Percentiles rank a stretch among this genome's conserved stretches.
phyloP scores from a whole-genome alignment of 1,140 invertebrate genomes.

The Bathynomus jamesi region DNA sequence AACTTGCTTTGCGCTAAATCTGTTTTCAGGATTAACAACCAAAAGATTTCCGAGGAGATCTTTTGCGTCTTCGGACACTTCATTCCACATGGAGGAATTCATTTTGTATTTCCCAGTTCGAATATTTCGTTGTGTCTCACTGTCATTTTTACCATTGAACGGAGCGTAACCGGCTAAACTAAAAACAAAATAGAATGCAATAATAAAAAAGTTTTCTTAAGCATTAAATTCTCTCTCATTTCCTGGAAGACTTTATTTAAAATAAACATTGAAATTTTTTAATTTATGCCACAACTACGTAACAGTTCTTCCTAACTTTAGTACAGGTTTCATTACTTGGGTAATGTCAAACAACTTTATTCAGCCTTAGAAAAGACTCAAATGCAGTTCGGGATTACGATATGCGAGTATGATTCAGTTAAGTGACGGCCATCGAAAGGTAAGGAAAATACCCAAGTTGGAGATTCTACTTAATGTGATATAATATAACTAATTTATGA shows the following conservation, averaged over 20 bases:
- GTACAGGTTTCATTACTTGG: background rate
- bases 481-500: too few relatives aligned
- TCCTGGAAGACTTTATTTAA: too few relatives aligned
- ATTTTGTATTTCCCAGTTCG: slow-evolving; percentile 54
- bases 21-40: slow-evolving; percentile 56
- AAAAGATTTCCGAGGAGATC: slow-evolving; percentile 64
- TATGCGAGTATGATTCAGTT: too few relatives aligned
- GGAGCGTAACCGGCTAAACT: slow-evolving; percentile 60
- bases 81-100: slow-evolving; percentile 52
- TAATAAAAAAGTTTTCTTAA: background rate
- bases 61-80: slow-evolving; percentile 55
- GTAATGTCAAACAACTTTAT: background rate
- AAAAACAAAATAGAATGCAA: slow-evolving; percentile 35
- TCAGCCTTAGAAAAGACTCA: too few relatives aligned
- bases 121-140: slow-evolving; percentile 56
- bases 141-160: slow-evolving; percentile 54
- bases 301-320: background rate
- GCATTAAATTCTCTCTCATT: too few relatives aligned
- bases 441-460: too few relatives aligned
- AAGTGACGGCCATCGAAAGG: too few relatives aligned
- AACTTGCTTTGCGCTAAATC: slow-evolving; percentile 61
- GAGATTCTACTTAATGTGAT: too few relatives aligned
- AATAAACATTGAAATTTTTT: background rate
- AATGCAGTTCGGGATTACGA: too few relatives aligned
- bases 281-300: background rate